A percentile compares a stretch with the other conserved stretches of the same genome.
Conservation (phyloP, 2,797 vertebrate species). For the Sebastes iracundus region DNA sequence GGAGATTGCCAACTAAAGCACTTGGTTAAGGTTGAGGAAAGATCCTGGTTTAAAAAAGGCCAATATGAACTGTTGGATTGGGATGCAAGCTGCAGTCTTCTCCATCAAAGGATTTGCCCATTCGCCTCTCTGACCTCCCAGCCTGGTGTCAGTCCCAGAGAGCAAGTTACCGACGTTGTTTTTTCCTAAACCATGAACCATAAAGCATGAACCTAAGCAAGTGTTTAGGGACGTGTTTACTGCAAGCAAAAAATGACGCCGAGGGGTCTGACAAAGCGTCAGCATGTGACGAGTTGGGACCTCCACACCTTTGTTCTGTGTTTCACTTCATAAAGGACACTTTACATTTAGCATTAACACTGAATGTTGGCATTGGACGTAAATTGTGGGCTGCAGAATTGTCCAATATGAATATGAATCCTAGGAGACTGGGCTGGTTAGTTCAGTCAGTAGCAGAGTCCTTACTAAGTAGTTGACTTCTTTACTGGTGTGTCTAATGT, state of each 20-base stretch:
- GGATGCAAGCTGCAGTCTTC: too few relatives aligned
- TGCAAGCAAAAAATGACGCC: too few relatives aligned
- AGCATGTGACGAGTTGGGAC: neutral
- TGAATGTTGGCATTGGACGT: too few relatives aligned
- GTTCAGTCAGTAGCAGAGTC: neutral
- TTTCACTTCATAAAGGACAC: neutral
- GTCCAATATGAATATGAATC: neutral
- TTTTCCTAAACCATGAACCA: too few relatives aligned
- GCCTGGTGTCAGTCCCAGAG: too few relatives aligned
- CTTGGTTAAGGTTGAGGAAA: neutral
- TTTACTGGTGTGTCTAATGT: slow-evolving; percentile 18
- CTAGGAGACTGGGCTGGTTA: neutral
- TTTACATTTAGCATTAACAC: neutral
- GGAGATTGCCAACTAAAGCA: too few relatives aligned
- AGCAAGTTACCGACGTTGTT: too few relatives aligned
- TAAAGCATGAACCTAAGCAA: too few relatives aligned
- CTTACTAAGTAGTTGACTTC: neutral
- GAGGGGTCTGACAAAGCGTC: too few relatives aligned
- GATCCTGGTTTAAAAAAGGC: neutral
- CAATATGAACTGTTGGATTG: neutral
- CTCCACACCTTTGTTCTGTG: neutral
- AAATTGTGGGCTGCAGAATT: neutral
- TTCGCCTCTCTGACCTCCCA: too few relatives aligned
- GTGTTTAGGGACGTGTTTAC: too few relatives aligned
- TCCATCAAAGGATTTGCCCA: too few relatives aligned